phyloP scores from a whole-genome alignment of 2,888 invertebrate genomes.

The Acrocyrtus sp. region DNA sequence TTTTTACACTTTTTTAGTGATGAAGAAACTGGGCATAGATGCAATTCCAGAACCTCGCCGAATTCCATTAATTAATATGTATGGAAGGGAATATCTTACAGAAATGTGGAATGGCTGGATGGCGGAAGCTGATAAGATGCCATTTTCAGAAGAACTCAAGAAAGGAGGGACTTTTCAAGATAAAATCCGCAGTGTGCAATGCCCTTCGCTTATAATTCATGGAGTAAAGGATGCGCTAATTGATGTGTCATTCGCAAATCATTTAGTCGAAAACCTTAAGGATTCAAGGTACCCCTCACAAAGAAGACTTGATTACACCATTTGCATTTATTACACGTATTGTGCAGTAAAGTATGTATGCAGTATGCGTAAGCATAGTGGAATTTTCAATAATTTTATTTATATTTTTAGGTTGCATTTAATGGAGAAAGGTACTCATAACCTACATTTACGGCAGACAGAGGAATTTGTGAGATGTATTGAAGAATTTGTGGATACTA shows the following conservation, averaged over 20 bases:
- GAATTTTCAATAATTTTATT: conserved; percentile 1
- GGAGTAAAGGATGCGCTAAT: conserved; percentile 85
- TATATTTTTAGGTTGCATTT: conserved; percentile 73
- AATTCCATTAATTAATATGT: conserved; percentile 76
- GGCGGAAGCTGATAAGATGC: conserved; percentile 68
- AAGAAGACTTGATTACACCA: no score
- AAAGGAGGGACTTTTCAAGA: conserved; percentile 61
- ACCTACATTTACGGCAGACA: conserved; percentile 81
- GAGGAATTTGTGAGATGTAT: conserved; percentile 65
- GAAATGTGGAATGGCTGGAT: conserved; percentile 78
- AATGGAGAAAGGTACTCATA: conserved; percentile 86
- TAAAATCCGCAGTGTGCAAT: conserved; percentile 73
- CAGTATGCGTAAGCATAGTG: background rate
- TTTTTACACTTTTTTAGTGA: conserved; percentile 65
- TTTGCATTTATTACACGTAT: no score
- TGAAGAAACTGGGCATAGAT: conserved; percentile 78
- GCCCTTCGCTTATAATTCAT: conserved; percentile 83
- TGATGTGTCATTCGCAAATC: conserved; percentile 76
- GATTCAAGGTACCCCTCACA: conserved; percentile 76
- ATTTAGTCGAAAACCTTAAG: conserved; percentile 75
- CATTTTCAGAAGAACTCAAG: background rate
- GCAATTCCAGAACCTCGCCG: conserved; percentile 77
- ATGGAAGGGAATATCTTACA: conserved; percentile 78
- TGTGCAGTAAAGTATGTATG: no score
- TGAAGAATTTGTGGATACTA: conserved; percentile 3